Base-by-base conservation (phyloP, 2,797 vertebrate genomes). In the Tiaroga cobitis region DNA sequence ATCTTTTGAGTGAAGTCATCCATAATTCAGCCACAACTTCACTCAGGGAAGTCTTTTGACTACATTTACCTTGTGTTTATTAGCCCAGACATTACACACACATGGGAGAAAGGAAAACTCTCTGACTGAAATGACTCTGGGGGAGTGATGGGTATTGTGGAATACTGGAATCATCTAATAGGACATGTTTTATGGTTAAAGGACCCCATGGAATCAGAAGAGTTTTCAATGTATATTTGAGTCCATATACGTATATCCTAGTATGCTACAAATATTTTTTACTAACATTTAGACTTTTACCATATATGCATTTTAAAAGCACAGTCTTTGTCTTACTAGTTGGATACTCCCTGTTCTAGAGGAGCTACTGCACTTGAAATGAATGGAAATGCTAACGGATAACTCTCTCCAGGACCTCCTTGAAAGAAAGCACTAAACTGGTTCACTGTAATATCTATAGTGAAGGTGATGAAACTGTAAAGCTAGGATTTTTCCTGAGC, bases 1-100 rank as follows among this genome's bases (percentile, higher is more conserved):
- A 91, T 94, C 93, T 94, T 91, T 91, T 90, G 83, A 89, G 80
- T 74, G 56, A 83, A 88, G 89, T 93, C 90, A 93, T 94, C 51
- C 82, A 88, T 91, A 87, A 89, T 90, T 91, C 74, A 89, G 46
- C 19, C 90, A 89, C 41, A 82, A 86, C 89, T 81, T 43, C 81
- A 86, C 89, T 84, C 88, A 87, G 84, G 90, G 89, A 92, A 91
- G 92, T 82, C 81, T 80, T 88, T 88, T 51, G 76, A 87, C 86
- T 75, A 91, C 90, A 87, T 78, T 89, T 89, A 91, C 83, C 87
- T 87, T 83, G 24, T 43, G 90, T 92, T 87, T 80, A 91, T 93
- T 92, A 37, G 13, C 41, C 13, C 70, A 43, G 59, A 56, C 39
- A 41, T 84, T 74, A 81, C 21, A 70, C 78, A 75, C 63, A 82